Evolutionary conservation across 1,140 invertebrate genomes (phyloP).

Genomic region (Carcinoscorpius rotundicauda): DNA sequence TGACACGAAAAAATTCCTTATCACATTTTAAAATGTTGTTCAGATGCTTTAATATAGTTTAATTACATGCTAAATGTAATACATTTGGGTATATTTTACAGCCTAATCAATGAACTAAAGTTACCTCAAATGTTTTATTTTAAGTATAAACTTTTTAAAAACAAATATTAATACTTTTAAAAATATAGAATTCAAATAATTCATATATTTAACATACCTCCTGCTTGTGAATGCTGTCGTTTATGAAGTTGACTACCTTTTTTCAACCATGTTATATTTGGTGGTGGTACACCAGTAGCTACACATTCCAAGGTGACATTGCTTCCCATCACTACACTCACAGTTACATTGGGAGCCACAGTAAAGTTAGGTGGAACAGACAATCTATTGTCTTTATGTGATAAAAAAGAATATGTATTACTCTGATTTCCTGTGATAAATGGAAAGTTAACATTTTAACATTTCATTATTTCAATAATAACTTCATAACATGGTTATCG

Average conservation of each 20-base stretch:
- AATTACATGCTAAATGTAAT: no score
- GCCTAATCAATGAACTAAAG: no score
- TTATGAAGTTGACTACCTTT: slow-evolving; percentile 33
- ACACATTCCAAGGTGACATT: slow-evolving; percentile 50
- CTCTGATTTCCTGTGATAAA: no score
- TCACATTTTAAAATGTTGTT: no score
- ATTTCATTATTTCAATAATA: not conserved
- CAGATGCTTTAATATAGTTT: no score
- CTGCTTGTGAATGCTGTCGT: slow-evolving; percentile 25
- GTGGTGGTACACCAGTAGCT: slow-evolving; percentile 44
- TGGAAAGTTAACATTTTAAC: slow-evolving; percentile 6
- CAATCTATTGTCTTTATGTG: not conserved
- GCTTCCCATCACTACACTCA: slow-evolving; percentile 34
- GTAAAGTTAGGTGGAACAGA: slow-evolving; percentile 5
- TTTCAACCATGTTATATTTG: slow-evolving; percentile 45
- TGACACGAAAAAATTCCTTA: no score
- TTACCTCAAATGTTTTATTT: no score
- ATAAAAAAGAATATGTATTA: not conserved
- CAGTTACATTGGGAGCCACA: slow-evolving; percentile 13
- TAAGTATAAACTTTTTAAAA: no score
- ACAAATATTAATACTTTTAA: no score
- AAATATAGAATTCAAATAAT: no score
- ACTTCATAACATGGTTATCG: no score
- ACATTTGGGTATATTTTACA: no score
- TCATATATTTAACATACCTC: slow-evolving; percentile 12